Evolutionary conservation across 2,888 invertebrate species (phyloP).

Genomic region (Drosophila anomalata): DNA sequence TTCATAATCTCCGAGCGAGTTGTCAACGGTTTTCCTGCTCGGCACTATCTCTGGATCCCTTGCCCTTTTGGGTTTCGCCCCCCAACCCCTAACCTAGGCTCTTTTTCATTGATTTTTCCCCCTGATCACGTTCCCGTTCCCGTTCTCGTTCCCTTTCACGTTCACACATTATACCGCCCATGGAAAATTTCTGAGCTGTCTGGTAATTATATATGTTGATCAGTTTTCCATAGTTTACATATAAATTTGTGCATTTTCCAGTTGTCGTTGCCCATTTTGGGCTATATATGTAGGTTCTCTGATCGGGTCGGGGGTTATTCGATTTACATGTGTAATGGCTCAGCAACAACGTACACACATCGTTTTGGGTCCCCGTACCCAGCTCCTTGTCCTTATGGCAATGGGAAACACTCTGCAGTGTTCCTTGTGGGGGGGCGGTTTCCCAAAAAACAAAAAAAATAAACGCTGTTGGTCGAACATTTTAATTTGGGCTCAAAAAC

Average conservation of each 20-base stretch:
- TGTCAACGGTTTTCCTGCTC: conserved; percentile 36
- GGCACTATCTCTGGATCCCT: conserved; percentile 20
- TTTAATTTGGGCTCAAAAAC: conserved; percentile 4
- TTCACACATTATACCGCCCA: conserved; percentile 31
- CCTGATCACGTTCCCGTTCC: conserved; percentile 1
- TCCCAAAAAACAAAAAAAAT: background rate
- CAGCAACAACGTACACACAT: conserved; percentile 18
- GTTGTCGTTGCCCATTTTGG: conserved; percentile 2
- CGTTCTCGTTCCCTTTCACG: conserved; percentile 17
- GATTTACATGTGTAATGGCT: conserved; percentile 39
- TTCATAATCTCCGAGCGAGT: conserved; percentile 45
- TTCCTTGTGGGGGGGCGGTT: conserved; percentile 10
- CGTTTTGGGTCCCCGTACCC: conserved; percentile 11
- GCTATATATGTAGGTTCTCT: background rate
- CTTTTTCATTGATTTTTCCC: conserved; percentile 9
- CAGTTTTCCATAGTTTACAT: conserved; percentile 65
- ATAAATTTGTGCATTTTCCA: conserved; percentile 57
- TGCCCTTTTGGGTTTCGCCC: background rate
- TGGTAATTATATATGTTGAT: conserved; percentile 51
- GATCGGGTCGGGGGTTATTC: conserved; percentile 1
- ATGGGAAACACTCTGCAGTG: conserved; percentile 6
- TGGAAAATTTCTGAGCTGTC: conserved; percentile 27
- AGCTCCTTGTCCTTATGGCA: conserved; percentile 15
- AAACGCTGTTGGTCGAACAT: background rate
- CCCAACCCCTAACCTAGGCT: no score